Evolutionary conservation across 2,797 vertebrate species (phyloP), one percentile per base, ranked within the genome.

Genomic region (Clarias platycephalus): DNA sequence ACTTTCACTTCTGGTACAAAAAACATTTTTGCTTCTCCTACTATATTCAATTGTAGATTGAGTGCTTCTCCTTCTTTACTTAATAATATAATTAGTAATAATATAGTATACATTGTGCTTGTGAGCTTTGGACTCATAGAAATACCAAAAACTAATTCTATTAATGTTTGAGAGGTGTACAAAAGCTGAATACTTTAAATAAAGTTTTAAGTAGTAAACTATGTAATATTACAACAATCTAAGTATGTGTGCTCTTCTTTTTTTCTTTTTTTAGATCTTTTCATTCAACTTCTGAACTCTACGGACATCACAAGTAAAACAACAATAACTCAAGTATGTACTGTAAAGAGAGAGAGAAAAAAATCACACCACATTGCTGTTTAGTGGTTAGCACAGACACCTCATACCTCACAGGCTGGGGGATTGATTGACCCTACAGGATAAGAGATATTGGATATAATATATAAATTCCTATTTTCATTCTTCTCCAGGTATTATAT

Each of bases 321-420:
- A 0, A 84, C 40, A 2, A 44, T 88, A 40, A 87, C 85, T 80
- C 40, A 90, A 89, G 90, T 92, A 87, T 64, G 83, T n/a, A n/a
- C n/a, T n/a, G n/a, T 72, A 44, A 82, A 68, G 9, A 74, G 26
- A 57, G 20, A 77, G 49, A 49, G 44, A 49, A 40, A 6, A 40
- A 49, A 53, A 13, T 3, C 10, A 12, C 44, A 53, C 13, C 49
- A 53, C 49, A 13, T 53, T 53, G 12, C 49, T 13, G 12, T 53
- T 53, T 53, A 53, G 49, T 53, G 12, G 12, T 13, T 53, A 13
- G 44, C 44, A 49, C 44, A 2, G 44, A 49, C 44, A 12, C 44
- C 10, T 49, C 44, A 53, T 53, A 13, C 12, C 12, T 13, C 49
- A 53, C 49, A 53, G 10, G 12, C 13, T 53, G 49, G 49, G 49